These are phyloP conservation scores for Spodoptera litura DNA, from an alignment of 1,140 invertebrate species.

Conservation along the genomic window DNA sequence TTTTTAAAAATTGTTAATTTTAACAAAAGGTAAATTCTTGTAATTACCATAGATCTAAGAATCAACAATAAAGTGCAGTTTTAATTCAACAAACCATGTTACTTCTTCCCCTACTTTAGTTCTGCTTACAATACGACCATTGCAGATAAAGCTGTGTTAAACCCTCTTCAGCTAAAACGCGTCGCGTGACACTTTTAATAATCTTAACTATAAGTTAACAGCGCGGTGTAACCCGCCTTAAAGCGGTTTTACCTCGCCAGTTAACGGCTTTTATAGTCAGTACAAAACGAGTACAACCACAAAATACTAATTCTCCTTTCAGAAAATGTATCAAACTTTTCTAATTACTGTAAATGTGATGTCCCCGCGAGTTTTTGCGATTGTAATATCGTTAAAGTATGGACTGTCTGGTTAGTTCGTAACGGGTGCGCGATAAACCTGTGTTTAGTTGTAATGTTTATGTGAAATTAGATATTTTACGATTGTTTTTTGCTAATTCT, in stretches of 20 bases:
- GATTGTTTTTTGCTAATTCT: too few species aligned
- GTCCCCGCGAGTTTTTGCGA: conserved; percentile 61
- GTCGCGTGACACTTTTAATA: background rate
- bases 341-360: conserved; percentile 79
- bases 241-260: conserved; percentile 58
- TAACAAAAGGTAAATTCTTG: too few species aligned
- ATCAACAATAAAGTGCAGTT: too few species aligned
- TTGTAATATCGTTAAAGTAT: conserved; percentile 71
- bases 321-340: conserved; percentile 79
- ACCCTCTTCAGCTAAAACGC: background rate
- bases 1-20: too few species aligned
- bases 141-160: background rate
- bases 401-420: conserved; percentile 42
- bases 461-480: too few species aligned
- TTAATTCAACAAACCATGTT: background rate
- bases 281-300: conserved; percentile 72
- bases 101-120: too few species aligned
- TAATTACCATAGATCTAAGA: too few species aligned
- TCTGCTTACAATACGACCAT: background rate
- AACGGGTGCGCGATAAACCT: conserved; percentile 9
- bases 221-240: conserved; percentile 19
- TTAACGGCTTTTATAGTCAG: conserved; percentile 69
- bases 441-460: too few species aligned
- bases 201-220: conserved; percentile 34
- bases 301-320: conserved; percentile 79